phyloP scores from a whole-genome alignment of 1,140 invertebrate genomes.

The Catajapyx aquilonaris region DNA sequence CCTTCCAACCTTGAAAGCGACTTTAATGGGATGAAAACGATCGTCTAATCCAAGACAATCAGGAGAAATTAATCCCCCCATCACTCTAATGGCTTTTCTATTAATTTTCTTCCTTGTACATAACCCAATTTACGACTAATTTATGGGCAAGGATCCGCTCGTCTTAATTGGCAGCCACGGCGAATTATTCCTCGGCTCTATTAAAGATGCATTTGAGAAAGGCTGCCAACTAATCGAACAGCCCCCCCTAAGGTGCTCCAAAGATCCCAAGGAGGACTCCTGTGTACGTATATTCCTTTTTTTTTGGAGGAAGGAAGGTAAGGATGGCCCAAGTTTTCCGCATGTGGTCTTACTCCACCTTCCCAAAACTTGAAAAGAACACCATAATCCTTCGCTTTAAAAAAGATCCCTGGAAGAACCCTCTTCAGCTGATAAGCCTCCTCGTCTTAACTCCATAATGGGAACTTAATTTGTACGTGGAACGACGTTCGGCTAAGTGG shows the following conservation, averaged over 20 bases:
- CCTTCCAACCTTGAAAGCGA: constrained; percentile 1
- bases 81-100: constrained; percentile 1
- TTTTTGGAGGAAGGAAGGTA: too few species aligned
- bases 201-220: constrained; percentile 1
- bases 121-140: constrained; percentile 1
- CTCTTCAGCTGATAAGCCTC: not conserved
- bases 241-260: not conserved
- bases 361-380: not conserved
- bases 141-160: not conserved
- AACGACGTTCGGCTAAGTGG: too few species aligned
- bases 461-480: constrained; percentile 1
- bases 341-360: not conserved
- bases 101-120: constrained; percentile 1
- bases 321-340: not conserved
- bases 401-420: not conserved
- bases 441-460: not conserved
- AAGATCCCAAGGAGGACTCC: not conserved
- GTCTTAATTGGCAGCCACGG: not conserved
- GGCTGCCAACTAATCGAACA: not conserved
- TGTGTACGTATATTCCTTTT: too few species aligned
- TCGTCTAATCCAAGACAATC: constrained; percentile 1
- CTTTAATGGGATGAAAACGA: constrained; percentile 1
- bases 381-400: not conserved
- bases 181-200: not conserved
- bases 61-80: constrained; percentile 1